phyloP scores from a whole-genome alignment of 2,797 vertebrate species.

The Cryptoblepharus egeriae region DNA sequence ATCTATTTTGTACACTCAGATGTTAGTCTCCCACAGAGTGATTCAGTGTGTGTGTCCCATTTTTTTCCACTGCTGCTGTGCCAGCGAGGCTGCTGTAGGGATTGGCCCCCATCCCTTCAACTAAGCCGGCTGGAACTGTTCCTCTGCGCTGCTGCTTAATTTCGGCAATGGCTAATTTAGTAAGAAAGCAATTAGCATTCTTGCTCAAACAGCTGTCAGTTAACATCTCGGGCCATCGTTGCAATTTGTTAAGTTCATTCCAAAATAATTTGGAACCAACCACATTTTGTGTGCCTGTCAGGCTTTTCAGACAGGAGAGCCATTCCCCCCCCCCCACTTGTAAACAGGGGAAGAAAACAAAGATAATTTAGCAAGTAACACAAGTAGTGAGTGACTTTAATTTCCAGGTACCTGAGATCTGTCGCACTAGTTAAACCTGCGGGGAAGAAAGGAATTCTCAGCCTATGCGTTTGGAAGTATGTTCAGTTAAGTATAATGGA shows the following conservation, averaged over 20 bases:
- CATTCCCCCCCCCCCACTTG: not conserved
- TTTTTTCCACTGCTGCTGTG: slow-evolving; percentile 7
- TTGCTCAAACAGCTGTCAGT: slow-evolving; percentile 73
- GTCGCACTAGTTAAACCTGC: not conserved
- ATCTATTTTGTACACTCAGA: not conserved
- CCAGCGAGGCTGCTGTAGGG: slow-evolving; percentile 45
- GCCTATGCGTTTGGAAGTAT: not conserved
- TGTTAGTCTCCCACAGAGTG: not conserved
- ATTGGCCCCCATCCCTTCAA: slow-evolving; percentile 65
- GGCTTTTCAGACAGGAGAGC: not conserved
- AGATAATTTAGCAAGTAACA: not conserved
- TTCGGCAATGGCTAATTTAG: slow-evolving; percentile 75
- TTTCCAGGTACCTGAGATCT: not conserved
- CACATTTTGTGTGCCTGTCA: slow-evolving; percentile 9
- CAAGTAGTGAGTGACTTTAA: not conserved
- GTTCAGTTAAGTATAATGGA: not conserved
- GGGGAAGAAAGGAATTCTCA: not conserved
- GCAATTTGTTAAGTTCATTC: slow-evolving; percentile 58
- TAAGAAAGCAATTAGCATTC: slow-evolving; percentile 74
- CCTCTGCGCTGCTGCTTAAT: slow-evolving; percentile 67
- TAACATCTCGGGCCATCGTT: slow-evolving; percentile 60
- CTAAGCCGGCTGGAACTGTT: slow-evolving; percentile 65
- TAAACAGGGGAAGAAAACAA: slow-evolving; percentile 6
- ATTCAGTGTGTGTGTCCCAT: slow-evolving; percentile 41
- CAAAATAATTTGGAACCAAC: slow-evolving; percentile 56